Evolutionary conservation across 2,888 invertebrate genomes (phyloP).

Genomic region (Euzetes globulus): DNA sequence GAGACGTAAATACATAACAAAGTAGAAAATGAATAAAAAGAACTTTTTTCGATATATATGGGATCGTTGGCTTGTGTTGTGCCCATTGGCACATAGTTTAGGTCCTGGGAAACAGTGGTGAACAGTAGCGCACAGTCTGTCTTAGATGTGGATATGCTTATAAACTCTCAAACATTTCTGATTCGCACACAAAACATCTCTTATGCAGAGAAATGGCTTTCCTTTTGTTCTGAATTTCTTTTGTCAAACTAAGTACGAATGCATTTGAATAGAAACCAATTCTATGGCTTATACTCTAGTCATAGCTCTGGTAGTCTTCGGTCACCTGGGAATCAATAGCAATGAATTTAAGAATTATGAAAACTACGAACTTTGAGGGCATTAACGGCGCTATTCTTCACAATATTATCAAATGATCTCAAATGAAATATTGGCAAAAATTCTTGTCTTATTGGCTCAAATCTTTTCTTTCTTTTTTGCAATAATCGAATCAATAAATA

Average conservation of each 20-base stretch:
- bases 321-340: slow-evolving; percentile 28
- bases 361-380: neutral
- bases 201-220: slow-evolving; percentile 27
- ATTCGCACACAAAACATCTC: neutral
- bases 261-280: slow-evolving; percentile 19
- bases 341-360: slow-evolving; percentile 18
- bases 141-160: slow-evolving; percentile 11
- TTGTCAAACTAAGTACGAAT: slow-evolving; percentile 20
- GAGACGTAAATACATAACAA: slow-evolving; percentile 27
- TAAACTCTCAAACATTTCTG: slow-evolving; percentile 16
- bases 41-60: slow-evolving; percentile 5
- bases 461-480: neutral
- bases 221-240: slow-evolving; percentile 18
- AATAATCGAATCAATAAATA: neutral
- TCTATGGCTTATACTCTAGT: neutral
- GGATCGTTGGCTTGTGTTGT: slow-evolving; percentile 23
- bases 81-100: neutral
- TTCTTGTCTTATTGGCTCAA: slow-evolving; percentile 25
- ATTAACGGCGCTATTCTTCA: neutral
- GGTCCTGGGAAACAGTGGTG: slow-evolving; percentile 15
- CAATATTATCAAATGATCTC: slow-evolving; percentile 15
- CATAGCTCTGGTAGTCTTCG: neutral
- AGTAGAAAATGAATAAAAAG: slow-evolving; percentile 26
- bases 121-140: slow-evolving; percentile 11
- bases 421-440: neutral